Evolutionary conservation across 2,888 invertebrate species (phyloP).

Genomic region (Rotaria magnacalcarata): DNA sequence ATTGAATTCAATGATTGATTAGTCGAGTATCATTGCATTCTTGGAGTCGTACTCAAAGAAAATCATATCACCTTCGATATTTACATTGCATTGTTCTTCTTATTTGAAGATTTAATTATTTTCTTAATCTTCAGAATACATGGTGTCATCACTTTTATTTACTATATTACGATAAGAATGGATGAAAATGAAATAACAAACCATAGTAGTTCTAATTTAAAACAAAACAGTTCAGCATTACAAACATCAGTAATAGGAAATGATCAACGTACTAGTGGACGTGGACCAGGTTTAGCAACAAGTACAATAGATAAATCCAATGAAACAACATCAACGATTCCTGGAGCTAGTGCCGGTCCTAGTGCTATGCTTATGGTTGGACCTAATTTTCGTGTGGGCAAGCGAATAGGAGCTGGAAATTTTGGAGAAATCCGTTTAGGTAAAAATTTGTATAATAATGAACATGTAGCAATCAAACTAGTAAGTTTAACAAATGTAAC

Average conservation of each 20-base stretch:
- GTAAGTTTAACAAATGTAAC: not conserved
- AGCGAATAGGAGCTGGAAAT: conserved; percentile 99
- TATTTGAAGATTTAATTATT: not conserved
- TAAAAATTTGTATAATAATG: conserved; percentile 99
- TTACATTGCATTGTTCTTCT: not conserved
- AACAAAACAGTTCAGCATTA: not conserved
- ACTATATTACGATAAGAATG: not conserved
- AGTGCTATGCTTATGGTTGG: conserved; percentile 45
- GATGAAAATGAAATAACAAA: conserved; percentile 7
- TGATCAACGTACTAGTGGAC: not conserved
- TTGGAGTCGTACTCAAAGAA: not conserved
- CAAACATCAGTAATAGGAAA: not conserved
- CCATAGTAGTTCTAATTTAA: not conserved
- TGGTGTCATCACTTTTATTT: not conserved
- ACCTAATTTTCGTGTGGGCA: conserved; percentile 71
- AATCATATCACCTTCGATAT: not conserved
- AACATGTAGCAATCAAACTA: conserved; percentile 99
- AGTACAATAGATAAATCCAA: not conserved
- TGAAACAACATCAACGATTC: not conserved
- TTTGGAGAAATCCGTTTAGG: conserved; percentile 98
- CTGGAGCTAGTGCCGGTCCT: conserved; percentile 33
- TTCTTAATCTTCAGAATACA: not conserved
- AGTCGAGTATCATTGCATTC: conserved; percentile 17
- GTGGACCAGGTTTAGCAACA: not conserved
- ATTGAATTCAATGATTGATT: conserved; percentile 16